Percentiles rank a stretch among this genome's conserved stretches.
phyloP scores from a whole-genome alignment of 2,113 vertebrate species.

The Ameiurus melas region DNA sequence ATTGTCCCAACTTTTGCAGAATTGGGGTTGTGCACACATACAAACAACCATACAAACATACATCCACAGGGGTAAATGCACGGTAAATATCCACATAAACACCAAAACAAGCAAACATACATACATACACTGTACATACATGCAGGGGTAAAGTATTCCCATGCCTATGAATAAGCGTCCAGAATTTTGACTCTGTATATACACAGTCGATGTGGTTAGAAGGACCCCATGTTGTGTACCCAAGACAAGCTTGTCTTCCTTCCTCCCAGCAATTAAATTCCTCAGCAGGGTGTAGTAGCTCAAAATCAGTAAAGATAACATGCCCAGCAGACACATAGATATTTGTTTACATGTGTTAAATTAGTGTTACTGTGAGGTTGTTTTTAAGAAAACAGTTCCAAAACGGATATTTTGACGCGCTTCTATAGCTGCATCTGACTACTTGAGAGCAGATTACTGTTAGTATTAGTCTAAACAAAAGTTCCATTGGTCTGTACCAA shows the following conservation, averaged over 20 bases:
- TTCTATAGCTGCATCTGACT: not conserved
- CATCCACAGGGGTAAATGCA: not conserved
- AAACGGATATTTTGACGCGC: not conserved
- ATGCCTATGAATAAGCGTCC: no score
- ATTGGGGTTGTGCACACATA: no score
- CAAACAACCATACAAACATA: no score
- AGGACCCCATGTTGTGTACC: not conserved
- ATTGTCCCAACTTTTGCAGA: no score
- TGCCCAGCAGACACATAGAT: not conserved
- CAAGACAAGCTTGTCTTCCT: not conserved
- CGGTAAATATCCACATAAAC: not conserved
- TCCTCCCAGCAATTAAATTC: not conserved
- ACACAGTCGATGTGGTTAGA: not conserved
- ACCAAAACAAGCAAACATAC: not conserved
- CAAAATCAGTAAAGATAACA: not conserved
- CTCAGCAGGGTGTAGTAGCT: not conserved
- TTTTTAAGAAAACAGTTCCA: not conserved
- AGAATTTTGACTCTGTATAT: not conserved
- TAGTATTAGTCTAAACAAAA: not conserved
- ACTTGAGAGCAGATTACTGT: not conserved
- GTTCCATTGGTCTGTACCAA: not conserved
- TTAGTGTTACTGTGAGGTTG: not conserved
- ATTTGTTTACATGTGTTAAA: not conserved
- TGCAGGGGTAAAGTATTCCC: not conserved
- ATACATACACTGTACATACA: not conserved